Base-by-base conservation (phyloP, 2,888 invertebrate species). In the Nomada fucata region DNA sequence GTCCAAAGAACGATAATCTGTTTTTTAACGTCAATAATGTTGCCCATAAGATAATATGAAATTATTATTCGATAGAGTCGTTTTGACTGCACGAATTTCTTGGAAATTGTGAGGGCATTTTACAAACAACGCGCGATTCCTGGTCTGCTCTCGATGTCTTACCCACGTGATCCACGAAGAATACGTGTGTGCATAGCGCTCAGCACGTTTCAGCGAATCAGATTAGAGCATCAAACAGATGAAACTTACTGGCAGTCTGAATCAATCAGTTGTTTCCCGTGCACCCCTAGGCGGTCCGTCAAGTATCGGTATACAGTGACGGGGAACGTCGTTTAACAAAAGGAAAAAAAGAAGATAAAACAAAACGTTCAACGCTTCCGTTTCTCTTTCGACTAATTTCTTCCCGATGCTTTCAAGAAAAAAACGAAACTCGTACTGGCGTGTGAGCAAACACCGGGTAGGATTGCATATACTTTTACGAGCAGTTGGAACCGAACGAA, bases 221-320 rank as follows among this genome's bases (percentile, higher is more conserved):
- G 52, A 11, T 55, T 60, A 63, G 50, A 70, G 64, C 68, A 42
- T 64, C 63, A 72, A 63, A 63, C 71, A 50, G 29, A 69, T 71
- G 76, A 68, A 76, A 79, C 83, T 83, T 83, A 83, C 83, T 82
- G 23, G 75, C 73, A 79, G 63, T 64, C 73, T 60, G 65, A 61
- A 64, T 69, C 65, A 69, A 65, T 69, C 76, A 55, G 50, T 60
- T 50, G 67, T 9, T 69, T 60, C 73, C 75, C 82, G 81, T 69
- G 71, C 63, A 79, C 79, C 78, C 61, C 26, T 59, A 26, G 59
- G 15, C 29, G 52, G n/a, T 68, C 63, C 26, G 26, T 59, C 23
- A 20, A 50, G 4, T 29, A 20, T 36, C 36, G 52, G 5, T 52
- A 9, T 20, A 26, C 15, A 23, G 11, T 10, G 20, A 44, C 52